These are phyloP conservation scores for Argynnis bischoffii DNA, from an alignment of 2,888 invertebrate species.

Conservation along the genomic window DNA sequence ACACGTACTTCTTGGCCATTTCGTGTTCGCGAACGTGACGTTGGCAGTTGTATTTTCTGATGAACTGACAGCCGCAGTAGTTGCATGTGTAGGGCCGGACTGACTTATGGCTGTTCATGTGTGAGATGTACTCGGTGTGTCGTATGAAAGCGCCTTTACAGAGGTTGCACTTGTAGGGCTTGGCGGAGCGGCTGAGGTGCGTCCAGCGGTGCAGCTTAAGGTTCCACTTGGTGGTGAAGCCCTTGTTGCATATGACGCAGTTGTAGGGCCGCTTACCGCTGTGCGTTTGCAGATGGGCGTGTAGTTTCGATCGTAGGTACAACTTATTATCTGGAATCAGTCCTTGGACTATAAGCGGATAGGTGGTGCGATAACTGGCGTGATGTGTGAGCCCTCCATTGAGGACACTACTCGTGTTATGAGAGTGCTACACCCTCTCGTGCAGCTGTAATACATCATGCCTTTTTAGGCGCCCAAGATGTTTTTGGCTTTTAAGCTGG, in stretches of 20 bases:
- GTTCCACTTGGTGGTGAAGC: constrained; percentile 95
- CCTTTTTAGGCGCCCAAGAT: too few relatives aligned
- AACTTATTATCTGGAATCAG: too few relatives aligned
- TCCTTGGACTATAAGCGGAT: too few relatives aligned
- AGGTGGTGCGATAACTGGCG: too few relatives aligned
- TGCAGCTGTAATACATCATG: too few relatives aligned
- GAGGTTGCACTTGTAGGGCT: constrained; percentile 91
- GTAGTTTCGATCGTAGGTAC: constrained; percentile 90
- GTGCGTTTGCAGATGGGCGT: constrained; percentile 91
- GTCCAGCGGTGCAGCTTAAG: constrained; percentile 94
- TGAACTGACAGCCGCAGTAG: constrained; percentile 94
- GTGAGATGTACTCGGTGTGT: constrained; percentile 90
- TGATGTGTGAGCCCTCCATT: too few relatives aligned
- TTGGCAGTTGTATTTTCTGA: constrained; percentile 93
- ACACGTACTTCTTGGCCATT: constrained; percentile 89
- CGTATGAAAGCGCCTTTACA: constrained; percentile 94
- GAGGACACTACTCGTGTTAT: too few relatives aligned
- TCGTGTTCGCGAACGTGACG: constrained; percentile 92
- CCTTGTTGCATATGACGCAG: constrained; percentile 92
- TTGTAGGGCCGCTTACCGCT: constrained; percentile 89
- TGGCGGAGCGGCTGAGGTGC: constrained; percentile 90
- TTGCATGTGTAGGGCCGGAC: constrained; percentile 94
- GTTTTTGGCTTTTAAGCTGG: too few relatives aligned
- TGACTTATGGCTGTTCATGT: constrained; percentile 93
- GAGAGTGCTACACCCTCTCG: too few relatives aligned